Percentiles rank a stretch among this genome's conserved stretches.
Evolutionary conservation across 2,797 vertebrate genomes (phyloP).

Genomic region (Enteromius treurensis): DNA sequence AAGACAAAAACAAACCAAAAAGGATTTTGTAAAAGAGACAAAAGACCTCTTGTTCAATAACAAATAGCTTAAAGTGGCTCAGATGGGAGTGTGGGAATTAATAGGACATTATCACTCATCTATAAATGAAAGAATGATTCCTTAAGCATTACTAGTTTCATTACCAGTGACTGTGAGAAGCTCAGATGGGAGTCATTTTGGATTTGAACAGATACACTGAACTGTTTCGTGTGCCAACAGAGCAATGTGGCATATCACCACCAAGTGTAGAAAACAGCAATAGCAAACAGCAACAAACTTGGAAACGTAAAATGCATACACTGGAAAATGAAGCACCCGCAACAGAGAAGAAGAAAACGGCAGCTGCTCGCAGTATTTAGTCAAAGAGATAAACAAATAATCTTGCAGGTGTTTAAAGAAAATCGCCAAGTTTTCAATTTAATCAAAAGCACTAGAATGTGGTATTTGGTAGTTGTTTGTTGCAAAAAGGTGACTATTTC

Average conservation of each 20-base stretch:
- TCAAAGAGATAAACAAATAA: not conserved
- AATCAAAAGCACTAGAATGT: not conserved
- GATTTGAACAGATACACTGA: not conserved
- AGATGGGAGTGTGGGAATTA: not conserved
- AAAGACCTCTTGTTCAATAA: not conserved
- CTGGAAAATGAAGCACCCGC: not conserved
- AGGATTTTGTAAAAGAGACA: not conserved
- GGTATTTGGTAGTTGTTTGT: not conserved
- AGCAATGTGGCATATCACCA: not conserved
- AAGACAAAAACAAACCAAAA: not conserved
- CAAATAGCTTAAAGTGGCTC: not conserved
- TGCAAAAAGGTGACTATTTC: not conserved
- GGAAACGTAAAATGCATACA: not conserved
- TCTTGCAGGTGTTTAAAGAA: no score
- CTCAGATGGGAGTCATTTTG: not conserved
- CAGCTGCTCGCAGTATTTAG: not conserved
- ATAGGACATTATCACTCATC: not conserved
- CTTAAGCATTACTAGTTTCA: not conserved
- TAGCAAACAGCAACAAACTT: constrained; percentile 10
- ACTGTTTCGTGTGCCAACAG: not conserved
- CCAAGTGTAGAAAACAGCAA: constrained; percentile 8
- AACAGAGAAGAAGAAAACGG: not conserved
- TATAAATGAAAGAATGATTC: not conserved
- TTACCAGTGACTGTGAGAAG: not conserved
- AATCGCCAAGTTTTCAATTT: not conserved